Percentiles rank a stretch among this genome's conserved stretches.
These are phyloP conservation scores for Thera britannica DNA, from an alignment of 2,888 invertebrate genomes.

Conservation along the genomic window DNA sequence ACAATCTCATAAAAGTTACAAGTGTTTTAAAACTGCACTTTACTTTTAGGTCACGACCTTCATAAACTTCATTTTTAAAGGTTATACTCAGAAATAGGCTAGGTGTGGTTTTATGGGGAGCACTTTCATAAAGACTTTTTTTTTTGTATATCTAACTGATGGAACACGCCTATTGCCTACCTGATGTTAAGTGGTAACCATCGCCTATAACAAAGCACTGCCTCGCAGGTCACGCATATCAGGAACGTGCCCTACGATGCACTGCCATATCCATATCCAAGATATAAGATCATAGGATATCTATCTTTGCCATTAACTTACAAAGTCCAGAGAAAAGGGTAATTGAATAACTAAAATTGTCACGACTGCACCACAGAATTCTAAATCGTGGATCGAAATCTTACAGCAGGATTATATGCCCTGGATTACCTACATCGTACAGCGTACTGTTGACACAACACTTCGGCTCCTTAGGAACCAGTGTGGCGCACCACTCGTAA, in stretches of 20 bases:
- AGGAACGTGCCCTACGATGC: no score
- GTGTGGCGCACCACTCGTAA: constrained; percentile 33
- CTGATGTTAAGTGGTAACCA: no score
- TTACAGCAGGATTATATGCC: not conserved
- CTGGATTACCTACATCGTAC: not conserved
- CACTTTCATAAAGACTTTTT: not conserved
- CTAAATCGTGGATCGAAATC: not conserved
- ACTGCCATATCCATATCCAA: no score
- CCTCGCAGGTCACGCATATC: no score
- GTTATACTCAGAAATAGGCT: not conserved
- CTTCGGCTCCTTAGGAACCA: constrained; percentile 28
- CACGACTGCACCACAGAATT: not conserved
- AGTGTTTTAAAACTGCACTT: constrained; percentile 9
- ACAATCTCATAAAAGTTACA: constrained; percentile 20
- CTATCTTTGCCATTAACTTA: no score
- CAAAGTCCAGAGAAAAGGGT: no score
- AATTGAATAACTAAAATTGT: no score
- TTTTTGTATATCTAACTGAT: no score
- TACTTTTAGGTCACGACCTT: constrained; percentile 19
- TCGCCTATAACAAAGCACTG: no score
- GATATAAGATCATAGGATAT: no score
- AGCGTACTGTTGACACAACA: constrained; percentile 19
- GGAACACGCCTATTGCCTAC: no score
- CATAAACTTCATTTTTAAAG: constrained; percentile 4
- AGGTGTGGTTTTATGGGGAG: not conserved